phyloP scores from a whole-genome alignment of 2,888 invertebrate species.

The Synergus itoensis region DNA sequence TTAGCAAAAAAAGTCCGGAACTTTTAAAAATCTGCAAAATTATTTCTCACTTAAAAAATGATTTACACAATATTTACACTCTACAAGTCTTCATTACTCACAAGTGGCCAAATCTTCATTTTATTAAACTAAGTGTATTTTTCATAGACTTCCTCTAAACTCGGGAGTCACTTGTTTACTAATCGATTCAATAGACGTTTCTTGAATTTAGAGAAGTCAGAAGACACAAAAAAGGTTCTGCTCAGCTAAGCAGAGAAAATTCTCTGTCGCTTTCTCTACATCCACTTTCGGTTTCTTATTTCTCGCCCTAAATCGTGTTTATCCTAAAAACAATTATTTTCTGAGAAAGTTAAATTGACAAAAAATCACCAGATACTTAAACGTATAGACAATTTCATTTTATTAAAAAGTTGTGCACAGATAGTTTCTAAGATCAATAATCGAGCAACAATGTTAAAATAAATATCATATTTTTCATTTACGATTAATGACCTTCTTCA shows the following conservation, averaged over 20 bases:
- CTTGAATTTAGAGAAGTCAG: neutral
- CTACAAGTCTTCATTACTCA: constrained; percentile 3
- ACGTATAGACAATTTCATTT: constrained; percentile 70
- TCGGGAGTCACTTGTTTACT: neutral
- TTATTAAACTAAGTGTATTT: neutral
- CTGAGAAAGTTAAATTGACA: neutral
- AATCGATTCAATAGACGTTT: neutral
- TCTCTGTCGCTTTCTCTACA: constrained; percentile 4
- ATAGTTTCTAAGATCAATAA: constrained; percentile 70
- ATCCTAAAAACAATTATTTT: neutral
- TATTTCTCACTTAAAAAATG: neutral
- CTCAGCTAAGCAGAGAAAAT: constrained; percentile 14
- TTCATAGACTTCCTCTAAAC: neutral
- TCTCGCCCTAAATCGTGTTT: neutral
- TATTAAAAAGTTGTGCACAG: constrained; percentile 74
- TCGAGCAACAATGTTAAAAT: constrained; percentile 76
- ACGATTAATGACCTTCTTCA: constrained; percentile 60
- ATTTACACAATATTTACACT: neutral
- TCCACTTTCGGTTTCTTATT: neutral
- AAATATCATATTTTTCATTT: constrained; percentile 73
- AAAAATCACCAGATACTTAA: constrained; percentile 52
- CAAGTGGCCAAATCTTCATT: neutral
- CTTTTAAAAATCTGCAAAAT: constrained; percentile 31
- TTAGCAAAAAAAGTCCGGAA: neutral
- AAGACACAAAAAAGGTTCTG: constrained; percentile 6